Evolutionary conservation across 2,888 invertebrate species (phyloP).

Genomic region (Sympetrum striolatum): DNA sequence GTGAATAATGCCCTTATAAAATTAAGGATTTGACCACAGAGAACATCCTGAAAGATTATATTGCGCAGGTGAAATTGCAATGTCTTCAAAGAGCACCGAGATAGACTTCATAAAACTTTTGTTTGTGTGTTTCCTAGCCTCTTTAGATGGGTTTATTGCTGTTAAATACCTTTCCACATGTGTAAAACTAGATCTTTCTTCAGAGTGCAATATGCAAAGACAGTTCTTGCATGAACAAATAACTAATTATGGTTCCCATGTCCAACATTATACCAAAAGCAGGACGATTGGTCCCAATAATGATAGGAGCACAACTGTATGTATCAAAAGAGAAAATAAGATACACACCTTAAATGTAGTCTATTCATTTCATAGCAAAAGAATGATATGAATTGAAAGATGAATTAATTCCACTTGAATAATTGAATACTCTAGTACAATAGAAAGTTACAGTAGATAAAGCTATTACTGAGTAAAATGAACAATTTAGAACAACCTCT

Average conservation of each 20-base stretch:
- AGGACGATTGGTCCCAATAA: not conserved
- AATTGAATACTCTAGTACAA: no score
- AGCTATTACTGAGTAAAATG: no score
- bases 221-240: not conserved
- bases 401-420: no score
- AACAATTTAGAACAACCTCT: no score
- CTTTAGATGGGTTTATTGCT: not conserved
- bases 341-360: not conserved
- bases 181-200: constrained; percentile 9
- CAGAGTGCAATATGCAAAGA: constrained; percentile 5
- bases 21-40: constrained; percentile 20
- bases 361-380: no score
- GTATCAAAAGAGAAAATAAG: not conserved
- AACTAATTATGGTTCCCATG: not conserved
- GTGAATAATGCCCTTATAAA: not conserved
- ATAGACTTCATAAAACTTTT: not conserved
- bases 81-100: constrained; percentile 5
- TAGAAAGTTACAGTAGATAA: no score
- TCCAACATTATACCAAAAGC: not conserved
- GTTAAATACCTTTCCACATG: constrained; percentile 7
- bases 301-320: not conserved
- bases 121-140: constrained; percentile 7
- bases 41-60: not conserved
- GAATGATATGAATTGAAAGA: no score
- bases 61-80: constrained; percentile 2